Evolutionary conservation across 2,888 invertebrate genomes (phyloP), one percentile per base, ranked within the genome.

Genomic region (Creontiades dilutus): DNA sequence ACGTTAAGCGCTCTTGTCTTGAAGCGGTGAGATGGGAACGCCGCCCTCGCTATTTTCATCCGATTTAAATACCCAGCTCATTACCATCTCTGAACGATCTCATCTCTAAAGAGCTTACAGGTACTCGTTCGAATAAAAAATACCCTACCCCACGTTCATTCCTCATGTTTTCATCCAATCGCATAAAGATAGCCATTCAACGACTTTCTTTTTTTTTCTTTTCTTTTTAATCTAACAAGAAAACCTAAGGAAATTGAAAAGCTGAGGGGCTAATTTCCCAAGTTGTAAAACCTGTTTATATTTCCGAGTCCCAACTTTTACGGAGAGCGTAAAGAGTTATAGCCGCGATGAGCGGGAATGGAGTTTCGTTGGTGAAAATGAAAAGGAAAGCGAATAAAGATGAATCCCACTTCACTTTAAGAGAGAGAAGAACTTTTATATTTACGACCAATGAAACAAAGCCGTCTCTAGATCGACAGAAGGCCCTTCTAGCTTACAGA

Each of bases 201-300:
- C 37, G 37, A 37, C 37, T 57, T 57, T 57, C 57, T n/a, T 57
- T 57, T 57, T n/a, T 57, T 57, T 57, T n/a, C 57, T n/a, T n/a
- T n/a, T n/a, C n/a, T n/a, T n/a, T n/a, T n/a, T n/a, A n/a, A n/a
- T n/a, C n/a, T n/a, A n/a, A 57, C 57, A n/a, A 57, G 57, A 57
- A 57, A 57, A 57, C 0, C 14, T n/a, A 16, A n/a, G 16, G 57
- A n/a, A 57, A 57, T 57, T 57, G 57, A 57, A 57, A 57, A 57
- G 57, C 16, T 7, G 37, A 37, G 14, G n/a, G n/a, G 57, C 57
- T 57, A 57, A 57, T 57, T 57, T 57, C 57, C 57, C n/a, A 7
- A n/a, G 57, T 14, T 57, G 7, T 57, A 37, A 57, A 57, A 57
- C n/a, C 57, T n/a, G 57, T 14, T 57, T n/a, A 57, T 16, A n/a